phyloP scores from a whole-genome alignment of 23 tunicate species.

The Halocynthia aurantium region DNA sequence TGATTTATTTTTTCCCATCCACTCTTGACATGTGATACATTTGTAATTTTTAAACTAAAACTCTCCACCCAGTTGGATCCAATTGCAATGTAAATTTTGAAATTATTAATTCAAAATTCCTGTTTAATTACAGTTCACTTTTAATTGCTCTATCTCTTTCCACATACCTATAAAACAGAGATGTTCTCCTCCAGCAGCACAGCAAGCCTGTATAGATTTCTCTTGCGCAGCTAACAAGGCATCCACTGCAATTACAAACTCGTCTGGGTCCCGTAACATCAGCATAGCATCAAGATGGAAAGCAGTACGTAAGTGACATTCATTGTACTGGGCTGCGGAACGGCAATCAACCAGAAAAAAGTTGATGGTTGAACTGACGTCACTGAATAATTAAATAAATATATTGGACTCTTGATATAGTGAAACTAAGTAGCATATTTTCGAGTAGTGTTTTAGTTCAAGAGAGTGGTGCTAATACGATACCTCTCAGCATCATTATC shows the following conservation, averaged over 20 bases:
- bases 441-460: not conserved
- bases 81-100: not conserved
- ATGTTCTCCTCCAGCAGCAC: conserved; percentile 83
- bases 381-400: too few species aligned
- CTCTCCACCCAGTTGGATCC: not conserved
- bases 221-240: conserved; percentile 76
- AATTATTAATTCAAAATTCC: not conserved
- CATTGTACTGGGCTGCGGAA: conserved; percentile 65
- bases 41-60: too few species aligned
- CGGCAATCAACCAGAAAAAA: conserved; percentile 82
- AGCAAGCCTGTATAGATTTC: conserved; percentile 75
- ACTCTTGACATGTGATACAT: too few species aligned
- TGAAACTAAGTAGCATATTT: not conserved
- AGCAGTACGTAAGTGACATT: conserved; percentile 80
- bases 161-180: conserved; percentile 77
- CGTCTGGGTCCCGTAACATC: conserved; percentile 80
- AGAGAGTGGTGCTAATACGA: not conserved
- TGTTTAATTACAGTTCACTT: too few species aligned
- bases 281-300: conserved; percentile 86
- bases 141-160: too few species aligned
- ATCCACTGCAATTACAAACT: conserved; percentile 63
- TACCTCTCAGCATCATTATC: conserved; percentile 9
- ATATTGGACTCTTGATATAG: too few species aligned
- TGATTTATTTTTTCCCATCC: too few species aligned
- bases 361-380: conserved; percentile 1